A percentile compares a stretch with the other conserved stretches of the same genome.
Conservation (phyloP, 2,113 vertebrate genomes). For the Triplophysa tibetana region DNA sequence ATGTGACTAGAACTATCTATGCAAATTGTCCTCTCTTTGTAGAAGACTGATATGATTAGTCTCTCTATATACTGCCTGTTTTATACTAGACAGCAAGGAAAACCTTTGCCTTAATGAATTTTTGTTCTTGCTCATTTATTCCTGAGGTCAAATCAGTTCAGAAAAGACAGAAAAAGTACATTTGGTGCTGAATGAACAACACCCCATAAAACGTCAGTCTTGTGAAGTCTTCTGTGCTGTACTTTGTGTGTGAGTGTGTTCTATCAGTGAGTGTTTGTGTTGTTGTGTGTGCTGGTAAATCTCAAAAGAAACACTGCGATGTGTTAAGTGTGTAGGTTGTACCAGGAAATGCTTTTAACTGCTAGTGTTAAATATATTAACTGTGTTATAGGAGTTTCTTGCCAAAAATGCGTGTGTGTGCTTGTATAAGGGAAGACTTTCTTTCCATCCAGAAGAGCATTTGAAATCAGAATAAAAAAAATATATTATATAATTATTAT, state of each 20-base stretch:
- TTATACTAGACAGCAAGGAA: too few species aligned
- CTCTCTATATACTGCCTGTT: too few species aligned
- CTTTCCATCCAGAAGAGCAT: background rate
- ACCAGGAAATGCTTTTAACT: slow-evolving; percentile 1
- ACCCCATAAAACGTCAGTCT: too few species aligned
- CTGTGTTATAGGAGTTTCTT: background rate
- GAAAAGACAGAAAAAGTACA: too few species aligned
- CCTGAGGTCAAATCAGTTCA: too few species aligned
- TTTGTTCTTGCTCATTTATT: too few species aligned
- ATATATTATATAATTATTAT: too few species aligned
- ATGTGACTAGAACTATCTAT: background rate
- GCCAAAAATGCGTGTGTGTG: background rate
- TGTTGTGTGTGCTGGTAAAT: background rate
- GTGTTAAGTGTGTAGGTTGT: background rate
- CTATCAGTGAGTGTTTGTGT: background rate
- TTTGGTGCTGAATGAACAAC: too few species aligned
- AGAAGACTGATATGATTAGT: background rate
- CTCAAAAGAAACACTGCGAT: background rate
- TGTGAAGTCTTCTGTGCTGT: too few species aligned
- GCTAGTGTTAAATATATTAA: slow-evolving; percentile 5
- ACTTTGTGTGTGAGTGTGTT: background rate
- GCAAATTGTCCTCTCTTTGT: slow-evolving; percentile 15
- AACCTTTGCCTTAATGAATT: too few species aligned
- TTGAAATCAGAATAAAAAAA: too few species aligned
- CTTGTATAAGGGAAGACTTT: background rate